Base-by-base conservation (phyloP, 2,113 vertebrate species). In the Rhea pennata region DNA sequence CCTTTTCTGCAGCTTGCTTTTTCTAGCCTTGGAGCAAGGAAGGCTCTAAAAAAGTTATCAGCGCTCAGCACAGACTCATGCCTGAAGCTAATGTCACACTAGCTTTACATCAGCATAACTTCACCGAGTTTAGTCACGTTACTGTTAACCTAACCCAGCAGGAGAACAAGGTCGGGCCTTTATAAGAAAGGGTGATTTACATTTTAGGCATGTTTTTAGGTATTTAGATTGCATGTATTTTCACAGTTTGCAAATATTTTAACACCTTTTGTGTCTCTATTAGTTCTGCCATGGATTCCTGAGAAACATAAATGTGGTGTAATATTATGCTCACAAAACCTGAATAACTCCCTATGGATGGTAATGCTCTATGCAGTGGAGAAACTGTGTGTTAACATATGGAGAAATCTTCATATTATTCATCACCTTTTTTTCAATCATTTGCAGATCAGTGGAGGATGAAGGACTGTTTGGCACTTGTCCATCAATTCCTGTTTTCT, bases 31-130 rank as follows among this genome's bases (percentile, higher is more conserved):
- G 44, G 40, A 73, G 8, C 29, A 42, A 6, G 7, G 51, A 66
- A 87, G 61, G 3, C 15, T 58, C n/a, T 78, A 72, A 91, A 84
- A 75, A 26, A 79, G 21, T 84, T 82, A 54, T 21, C 24, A 87
- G 5, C 7, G 27, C 4, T 69, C 44, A 56, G 0, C 0, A 1
- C 9, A 81, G 76, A 39, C 17, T 67, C 76, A 26, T 14, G 23
- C 27, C 48, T 65, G 80, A 50, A 94, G 54, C 10, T 75, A 75
- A 44, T 56, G 10, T 84, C 70, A 65, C 33, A n/a, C 10, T 5
- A 67, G 12, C 24, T 92, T 92, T 65, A 59, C 29, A 87, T 58
- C 56, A 87, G n/a, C 48, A 29, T 31, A 81, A 51, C 10, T 53
- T 59, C 42, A 69, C 1, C 40, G n/a, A 29, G 1, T 69, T 89